A percentile compares a stretch with the other conserved stretches of the same genome.
Conservation (phyloP, 2,888 invertebrate species). For the Tolmerus cingulatus region DNA sequence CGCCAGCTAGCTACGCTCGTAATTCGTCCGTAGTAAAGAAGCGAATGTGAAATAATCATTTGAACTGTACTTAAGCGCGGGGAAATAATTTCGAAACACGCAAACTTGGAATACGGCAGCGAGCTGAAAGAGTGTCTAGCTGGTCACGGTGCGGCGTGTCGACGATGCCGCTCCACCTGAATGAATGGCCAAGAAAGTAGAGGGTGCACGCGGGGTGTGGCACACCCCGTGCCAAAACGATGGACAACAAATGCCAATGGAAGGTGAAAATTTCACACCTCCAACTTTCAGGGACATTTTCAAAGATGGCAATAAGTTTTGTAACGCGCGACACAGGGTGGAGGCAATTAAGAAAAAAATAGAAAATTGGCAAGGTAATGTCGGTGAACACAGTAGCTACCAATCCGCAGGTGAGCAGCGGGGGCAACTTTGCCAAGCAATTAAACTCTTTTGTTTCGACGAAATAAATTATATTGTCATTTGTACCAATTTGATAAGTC, state of each 20-base stretch:
- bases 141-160: background rate
- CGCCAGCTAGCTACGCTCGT: background rate
- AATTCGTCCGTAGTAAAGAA: slow-evolving; percentile 12
- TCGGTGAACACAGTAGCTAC: background rate
- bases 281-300: slow-evolving; percentile 5
- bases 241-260: background rate
- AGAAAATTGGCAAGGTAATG: background rate
- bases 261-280: slow-evolving; percentile 9
- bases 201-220: background rate
- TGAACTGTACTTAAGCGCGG: slow-evolving; percentile 30
- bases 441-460: background rate
- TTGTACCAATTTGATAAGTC: slow-evolving; percentile 35
- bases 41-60: slow-evolving; percentile 41
- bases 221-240: background rate
- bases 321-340: background rate
- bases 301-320: background rate
- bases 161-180: background rate
- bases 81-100: slow-evolving; percentile 45
- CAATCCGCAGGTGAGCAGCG: background rate
- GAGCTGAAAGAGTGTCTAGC: background rate
- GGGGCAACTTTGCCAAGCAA: background rate
- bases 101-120: slow-evolving; percentile 39
- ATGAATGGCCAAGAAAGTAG: background rate
- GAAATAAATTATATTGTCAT: slow-evolving; percentile 41
- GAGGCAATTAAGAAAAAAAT: background rate